Base-by-base conservation (phyloP, 2,797 vertebrate genomes). In the Sebastolobus altivelis region DNA sequence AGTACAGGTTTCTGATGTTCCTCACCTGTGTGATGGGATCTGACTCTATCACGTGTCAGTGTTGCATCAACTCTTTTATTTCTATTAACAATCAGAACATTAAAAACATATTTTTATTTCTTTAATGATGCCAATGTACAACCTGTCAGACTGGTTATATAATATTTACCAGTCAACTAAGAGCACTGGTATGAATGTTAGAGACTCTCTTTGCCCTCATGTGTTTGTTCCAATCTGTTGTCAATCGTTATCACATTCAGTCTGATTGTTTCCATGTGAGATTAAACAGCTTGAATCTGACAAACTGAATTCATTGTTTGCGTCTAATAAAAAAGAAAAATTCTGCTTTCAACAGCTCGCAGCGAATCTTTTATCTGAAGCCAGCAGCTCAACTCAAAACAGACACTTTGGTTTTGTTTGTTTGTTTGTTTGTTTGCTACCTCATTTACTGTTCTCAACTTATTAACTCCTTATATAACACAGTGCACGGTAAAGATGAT, bases 381-480 rank as follows among this genome's bases (percentile, higher is more conserved):
- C 87, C 84, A 89, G 72, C 71, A 11, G 49, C 27, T 22, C 29
- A 86, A 83, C 66, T 71, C 31, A 29, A 80, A 89, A 71, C 82
- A 11, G 38, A 31, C 67, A 74, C 66, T 52, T 80, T 73, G 49
- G 55, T 25, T 61, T 65, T 55, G 10, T 33, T 31, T 20, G 20
- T 61, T 73, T 58, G 10, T 33, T 31, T 20, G 16, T 61, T 73
- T 68, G 66, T 61, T 49, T 61, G 61, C 74, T 68, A 72, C 37
- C 66, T 77, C 35, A 5, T 82, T 71, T 33, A 65, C 37, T 43
- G 55, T 58, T 71, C 35, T 65, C 29, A 1, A 38, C 29, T 46
- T 46, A 81, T 79, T 75, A 66, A 31, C 40, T 13, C 40, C 40
- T 43, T 43, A 16, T 14, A 43, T 16, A 43, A 43, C 40, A 43